Evolutionary conservation across 2,797 vertebrate genomes (phyloP).

Genomic region (Anguilla pacifica): DNA sequence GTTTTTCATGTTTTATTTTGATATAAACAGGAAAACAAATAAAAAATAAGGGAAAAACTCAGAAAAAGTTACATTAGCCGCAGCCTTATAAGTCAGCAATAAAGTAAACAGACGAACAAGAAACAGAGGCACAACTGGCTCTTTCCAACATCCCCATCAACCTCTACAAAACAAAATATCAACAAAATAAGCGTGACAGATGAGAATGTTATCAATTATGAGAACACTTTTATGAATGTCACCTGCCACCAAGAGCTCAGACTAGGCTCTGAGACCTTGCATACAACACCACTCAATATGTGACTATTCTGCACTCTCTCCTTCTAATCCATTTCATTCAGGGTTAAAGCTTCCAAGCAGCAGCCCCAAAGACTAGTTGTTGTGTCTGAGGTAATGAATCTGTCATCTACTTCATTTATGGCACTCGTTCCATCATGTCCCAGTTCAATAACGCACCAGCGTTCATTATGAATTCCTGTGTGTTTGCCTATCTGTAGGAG

Average conservation of each 20-base stretch:
- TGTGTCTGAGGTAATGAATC: constrained; percentile 19
- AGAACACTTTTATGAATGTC: background rate
- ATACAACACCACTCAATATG: background rate
- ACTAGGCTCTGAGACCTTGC: background rate
- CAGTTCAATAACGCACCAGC: background rate
- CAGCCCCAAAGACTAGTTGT: background rate
- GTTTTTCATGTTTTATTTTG: background rate
- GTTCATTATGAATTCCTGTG: background rate
- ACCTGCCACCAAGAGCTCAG: background rate
- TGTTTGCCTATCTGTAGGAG: background rate
- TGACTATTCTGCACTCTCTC: background rate
- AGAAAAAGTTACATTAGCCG: no score
- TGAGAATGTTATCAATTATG: background rate
- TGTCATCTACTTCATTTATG: constrained; percentile 16
- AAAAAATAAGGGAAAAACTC: background rate
- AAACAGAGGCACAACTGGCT: background rate
- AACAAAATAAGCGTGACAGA: background rate
- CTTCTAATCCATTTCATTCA: background rate
- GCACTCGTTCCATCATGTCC: background rate
- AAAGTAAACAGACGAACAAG: background rate
- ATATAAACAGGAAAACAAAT: background rate
- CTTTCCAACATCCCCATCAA: background rate
- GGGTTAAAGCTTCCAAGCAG: background rate
- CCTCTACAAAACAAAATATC: background rate
- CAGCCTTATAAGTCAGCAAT: background rate